These are phyloP conservation scores for Dione vanillae DNA, from an alignment of 2,888 invertebrate genomes.

Conservation along the genomic window DNA sequence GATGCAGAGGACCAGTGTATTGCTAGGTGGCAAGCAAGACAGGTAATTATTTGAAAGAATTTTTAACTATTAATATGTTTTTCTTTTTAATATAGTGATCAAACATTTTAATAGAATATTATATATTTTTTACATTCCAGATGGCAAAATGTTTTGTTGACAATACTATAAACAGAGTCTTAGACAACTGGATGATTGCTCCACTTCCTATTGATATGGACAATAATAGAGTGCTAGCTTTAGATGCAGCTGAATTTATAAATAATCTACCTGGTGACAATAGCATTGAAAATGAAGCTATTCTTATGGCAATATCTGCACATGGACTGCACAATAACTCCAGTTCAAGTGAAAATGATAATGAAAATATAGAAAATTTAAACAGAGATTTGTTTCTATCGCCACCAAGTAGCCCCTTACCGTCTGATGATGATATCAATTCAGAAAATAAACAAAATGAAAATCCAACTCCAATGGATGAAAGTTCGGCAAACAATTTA, in stretches of 20 bases:
- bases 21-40: slow-evolving; percentile 86
- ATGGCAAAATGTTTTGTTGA: slow-evolving; percentile 87
- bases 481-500: slow-evolving; percentile 54
- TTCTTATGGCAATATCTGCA: slow-evolving; percentile 89
- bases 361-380: slow-evolving; percentile 42
- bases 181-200: slow-evolving; percentile 85
- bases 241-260: slow-evolving; percentile 81
- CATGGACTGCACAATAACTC: slow-evolving; percentile 85
- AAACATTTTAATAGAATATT: background rate
- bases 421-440: slow-evolving; percentile 56
- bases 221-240: slow-evolving; percentile 63
- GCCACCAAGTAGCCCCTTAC: slow-evolving; percentile 57
- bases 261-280: slow-evolving; percentile 83
- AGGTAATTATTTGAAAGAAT: slow-evolving; percentile 63
- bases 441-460: slow-evolving; percentile 46
- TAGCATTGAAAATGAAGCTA: slow-evolving; percentile 88
- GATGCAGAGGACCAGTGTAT: slow-evolving; percentile 73
- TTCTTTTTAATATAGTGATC: background rate
- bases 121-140: slow-evolving; percentile 58
- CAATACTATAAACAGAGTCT: slow-evolving; percentile 87
- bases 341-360: slow-evolving; percentile 54
- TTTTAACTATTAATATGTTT: background rate
- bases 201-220: slow-evolving; percentile 72
- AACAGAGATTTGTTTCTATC: slow-evolving; percentile 51
- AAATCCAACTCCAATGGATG: slow-evolving; percentile 45